Percentiles rank a stretch among this genome's conserved stretches.
Evolutionary conservation across 1,140 invertebrate genomes (phyloP).

Genomic region (Caenorhabditis tropicalis): DNA sequence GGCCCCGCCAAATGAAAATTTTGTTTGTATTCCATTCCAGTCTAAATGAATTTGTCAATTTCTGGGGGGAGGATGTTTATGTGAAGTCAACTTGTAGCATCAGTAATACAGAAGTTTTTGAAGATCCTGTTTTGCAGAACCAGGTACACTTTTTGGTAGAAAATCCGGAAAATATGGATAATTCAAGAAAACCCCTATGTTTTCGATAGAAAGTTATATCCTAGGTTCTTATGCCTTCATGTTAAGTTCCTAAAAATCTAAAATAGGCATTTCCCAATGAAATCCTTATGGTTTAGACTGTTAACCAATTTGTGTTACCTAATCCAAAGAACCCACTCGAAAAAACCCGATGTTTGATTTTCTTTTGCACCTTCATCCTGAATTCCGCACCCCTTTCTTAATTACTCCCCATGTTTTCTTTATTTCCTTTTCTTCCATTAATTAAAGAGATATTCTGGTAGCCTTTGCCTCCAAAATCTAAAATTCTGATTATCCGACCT

Average conservation of each 20-base stretch:
- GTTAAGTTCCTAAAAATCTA: no score
- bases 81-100: background rate
- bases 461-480: background rate
- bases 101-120: background rate
- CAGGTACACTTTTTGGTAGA: no score
- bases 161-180: no score
- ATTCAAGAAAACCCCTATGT: no score
- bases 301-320: no score
- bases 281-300: no score
- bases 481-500: background rate
- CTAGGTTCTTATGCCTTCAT: no score
- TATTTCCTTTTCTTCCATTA: background rate
- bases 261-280: no score
- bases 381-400: background rate
- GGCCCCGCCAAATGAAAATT: conserved; percentile 12
- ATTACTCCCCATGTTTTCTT: background rate
- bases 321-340: background rate
- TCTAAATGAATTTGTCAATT: background rate
- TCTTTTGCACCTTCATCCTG: background rate
- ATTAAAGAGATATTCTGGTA: background rate
- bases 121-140: no score
- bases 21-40: background rate
- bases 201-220: no score
- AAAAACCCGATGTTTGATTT: conserved; percentile 3
- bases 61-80: background rate